phyloP scores from a whole-genome alignment of 1,140 invertebrate species.

The Drosophila virilis region DNA sequence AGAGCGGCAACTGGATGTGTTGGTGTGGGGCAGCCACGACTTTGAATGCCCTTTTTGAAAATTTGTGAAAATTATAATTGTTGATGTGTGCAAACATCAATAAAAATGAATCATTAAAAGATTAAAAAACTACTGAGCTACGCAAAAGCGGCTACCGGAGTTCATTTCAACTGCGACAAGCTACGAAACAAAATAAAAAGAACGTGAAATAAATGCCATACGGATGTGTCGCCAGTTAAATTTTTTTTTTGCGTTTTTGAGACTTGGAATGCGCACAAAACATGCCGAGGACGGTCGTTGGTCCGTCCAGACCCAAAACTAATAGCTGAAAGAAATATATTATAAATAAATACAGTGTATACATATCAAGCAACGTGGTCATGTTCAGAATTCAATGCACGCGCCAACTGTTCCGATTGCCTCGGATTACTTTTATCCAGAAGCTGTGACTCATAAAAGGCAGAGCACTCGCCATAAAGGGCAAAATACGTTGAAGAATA shows the following conservation, averaged over 20 bases:
- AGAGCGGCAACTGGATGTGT: conserved; percentile 19
- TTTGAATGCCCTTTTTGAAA: conserved; percentile 50
- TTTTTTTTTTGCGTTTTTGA: background rate
- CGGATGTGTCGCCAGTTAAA: conserved; percentile 51
- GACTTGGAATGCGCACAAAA: conserved; percentile 46
- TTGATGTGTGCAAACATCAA: conserved; percentile 42
- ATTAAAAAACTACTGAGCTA: conserved; percentile 56
- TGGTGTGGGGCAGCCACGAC: conserved; percentile 16
- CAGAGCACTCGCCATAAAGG: background rate
- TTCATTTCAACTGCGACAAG: conserved; percentile 7
- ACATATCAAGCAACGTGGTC: conserved; percentile 18
- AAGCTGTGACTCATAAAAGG: conserved; percentile 5
- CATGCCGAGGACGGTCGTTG: conserved; percentile 73
- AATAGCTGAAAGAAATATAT: conserved; percentile 1
- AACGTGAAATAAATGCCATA: conserved; percentile 43
- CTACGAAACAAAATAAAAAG: conserved; percentile 33
- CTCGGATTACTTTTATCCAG: conserved; percentile 19
- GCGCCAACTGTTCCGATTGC: conserved; percentile 6
- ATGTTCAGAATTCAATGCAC: conserved; percentile 30
- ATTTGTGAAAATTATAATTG: conserved; percentile 28
- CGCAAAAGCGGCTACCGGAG: conserved; percentile 55
- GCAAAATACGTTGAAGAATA: background rate
- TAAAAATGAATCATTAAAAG: conserved; percentile 55
- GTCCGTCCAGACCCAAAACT: conserved; percentile 33
- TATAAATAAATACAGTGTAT: conserved; percentile 11